Percentiles rank a stretch among this genome's conserved stretches.
phyloP scores from a whole-genome alignment of 2,888 invertebrate species.

The Cataglyphis cursor region DNA sequence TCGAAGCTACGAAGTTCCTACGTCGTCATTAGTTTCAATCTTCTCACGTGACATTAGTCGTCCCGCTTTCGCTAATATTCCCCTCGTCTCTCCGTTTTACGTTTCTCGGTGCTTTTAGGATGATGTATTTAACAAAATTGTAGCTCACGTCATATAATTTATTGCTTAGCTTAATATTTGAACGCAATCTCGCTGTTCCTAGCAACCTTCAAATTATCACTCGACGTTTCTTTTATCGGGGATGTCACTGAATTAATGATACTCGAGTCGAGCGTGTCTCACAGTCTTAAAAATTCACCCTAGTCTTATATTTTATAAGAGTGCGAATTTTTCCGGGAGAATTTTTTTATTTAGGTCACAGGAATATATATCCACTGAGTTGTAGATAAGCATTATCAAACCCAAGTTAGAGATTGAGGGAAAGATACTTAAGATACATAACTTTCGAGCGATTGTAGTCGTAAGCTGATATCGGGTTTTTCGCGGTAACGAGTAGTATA shows the following conservation, averaged over 20 bases:
- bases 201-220: constrained; percentile 19
- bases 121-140: not conserved
- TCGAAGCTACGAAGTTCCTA: constrained; percentile 28
- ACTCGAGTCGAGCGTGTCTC: not conserved
- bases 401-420: not conserved
- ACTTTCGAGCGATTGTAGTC: not conserved
- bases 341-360: not conserved
- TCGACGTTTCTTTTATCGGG: not conserved
- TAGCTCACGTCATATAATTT: not conserved
- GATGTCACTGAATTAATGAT: not conserved
- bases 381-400: constrained; percentile 40
- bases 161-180: not conserved
- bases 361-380: constrained; percentile 35
- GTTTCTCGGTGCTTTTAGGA: not conserved
- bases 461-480: constrained; percentile 20
- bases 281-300: constrained; percentile 5
- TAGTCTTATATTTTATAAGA: constrained; percentile 33
- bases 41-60: constrained; percentile 31
- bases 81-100: not conserved
- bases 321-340: constrained; percentile 22
- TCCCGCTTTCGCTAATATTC: not conserved
- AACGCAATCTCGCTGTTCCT: not conserved
- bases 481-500: not conserved
- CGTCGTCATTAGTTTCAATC: constrained; percentile 34
- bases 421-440: constrained; percentile 18